Base-by-base conservation (phyloP, 2,797 vertebrate species). In the Sebastes trivittatus region DNA sequence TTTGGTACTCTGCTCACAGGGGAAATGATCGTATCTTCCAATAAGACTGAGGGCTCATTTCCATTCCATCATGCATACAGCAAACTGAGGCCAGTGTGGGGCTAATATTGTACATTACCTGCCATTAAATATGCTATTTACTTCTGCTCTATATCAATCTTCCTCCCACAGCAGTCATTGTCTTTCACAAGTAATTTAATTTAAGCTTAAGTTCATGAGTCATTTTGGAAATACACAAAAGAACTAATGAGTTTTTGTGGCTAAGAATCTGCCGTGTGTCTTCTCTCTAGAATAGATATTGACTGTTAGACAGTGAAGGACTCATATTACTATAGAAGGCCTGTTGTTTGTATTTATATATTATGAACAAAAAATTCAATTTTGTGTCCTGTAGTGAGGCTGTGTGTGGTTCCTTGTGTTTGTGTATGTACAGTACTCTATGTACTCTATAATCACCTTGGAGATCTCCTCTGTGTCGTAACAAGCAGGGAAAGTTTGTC, bases 31-130 rank as follows among this genome's bases (percentile, higher is more conserved):
- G 81, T 78, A 82, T 90, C 83, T 87, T 87, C 78, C 69, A 90
- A 72, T 84, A 86, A 89, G 75, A 84, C 52, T 13, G 77, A 77
- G 64, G 73, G 77, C 75, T 89, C 61, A 84, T 89, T 87, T 86
- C 78, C 86, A 91, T 93, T 82, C 80, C 80, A 71, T 85, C 76
- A 72, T 77, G 66, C 70, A 74, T 74, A 84, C 73, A 58, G 68
- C 69, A 72, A 79, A 86, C 77, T 72, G 67, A 87, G 75, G 78
- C 56, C 27, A 59, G 34, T 69, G 78, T 0, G 11, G 59, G 32
- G 27, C 64, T 82, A 77, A 87, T 88, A 81, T 83, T 83, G 36
- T 66, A 54, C 75, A 86, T 82, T 72, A 75, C 77, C 27, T 78
- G 58, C 23, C 64, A 82, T 72, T 64, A 77, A 72, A 83, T 68